Percentiles rank a stretch among this genome's conserved stretches.
These are phyloP conservation scores for Odontamblyopus rebecca DNA, from an alignment of 2,797 vertebrate species.

Conservation along the genomic window DNA sequence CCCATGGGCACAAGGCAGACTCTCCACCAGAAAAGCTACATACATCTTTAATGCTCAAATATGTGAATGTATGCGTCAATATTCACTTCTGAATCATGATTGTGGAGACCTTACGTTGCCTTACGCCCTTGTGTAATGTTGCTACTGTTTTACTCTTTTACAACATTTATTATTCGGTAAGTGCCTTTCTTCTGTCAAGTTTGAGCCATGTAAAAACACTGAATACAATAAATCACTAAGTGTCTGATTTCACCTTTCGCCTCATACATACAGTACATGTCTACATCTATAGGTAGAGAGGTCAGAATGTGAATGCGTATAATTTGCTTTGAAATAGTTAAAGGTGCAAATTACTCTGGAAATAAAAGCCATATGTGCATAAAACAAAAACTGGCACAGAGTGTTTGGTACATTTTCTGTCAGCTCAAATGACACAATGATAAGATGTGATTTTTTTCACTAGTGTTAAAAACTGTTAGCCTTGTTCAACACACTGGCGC, in stretches of 20 bases:
- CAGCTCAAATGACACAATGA: too few relatives aligned
- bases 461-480: too few relatives aligned
- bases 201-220: conserved; percentile 55
- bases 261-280: background rate
- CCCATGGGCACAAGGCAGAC: background rate
- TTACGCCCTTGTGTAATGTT: conserved; percentile 39
- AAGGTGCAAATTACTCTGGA: background rate
- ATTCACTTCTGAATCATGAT: conserved; percentile 26
- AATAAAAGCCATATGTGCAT: too few relatives aligned
- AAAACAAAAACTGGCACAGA: background rate
- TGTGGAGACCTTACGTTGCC: conserved; percentile 40
- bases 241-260: conserved; percentile 13
- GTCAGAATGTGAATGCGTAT: background rate
- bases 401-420: background rate
- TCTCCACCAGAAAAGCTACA: background rate
- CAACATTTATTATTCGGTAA: conserved; percentile 44
- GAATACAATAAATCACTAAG: conserved; percentile 43
- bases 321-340: background rate
- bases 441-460: too few relatives aligned
- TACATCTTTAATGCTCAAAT: background rate
- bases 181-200: conserved; percentile 57
- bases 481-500: background rate
- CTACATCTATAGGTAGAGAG: background rate
- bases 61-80: conserved; percentile 22
- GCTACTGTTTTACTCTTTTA: conserved; percentile 35